Evolutionary conservation across 2,113 vertebrate genomes (phyloP).

Genomic region (Ceratotherium simum): DNA sequence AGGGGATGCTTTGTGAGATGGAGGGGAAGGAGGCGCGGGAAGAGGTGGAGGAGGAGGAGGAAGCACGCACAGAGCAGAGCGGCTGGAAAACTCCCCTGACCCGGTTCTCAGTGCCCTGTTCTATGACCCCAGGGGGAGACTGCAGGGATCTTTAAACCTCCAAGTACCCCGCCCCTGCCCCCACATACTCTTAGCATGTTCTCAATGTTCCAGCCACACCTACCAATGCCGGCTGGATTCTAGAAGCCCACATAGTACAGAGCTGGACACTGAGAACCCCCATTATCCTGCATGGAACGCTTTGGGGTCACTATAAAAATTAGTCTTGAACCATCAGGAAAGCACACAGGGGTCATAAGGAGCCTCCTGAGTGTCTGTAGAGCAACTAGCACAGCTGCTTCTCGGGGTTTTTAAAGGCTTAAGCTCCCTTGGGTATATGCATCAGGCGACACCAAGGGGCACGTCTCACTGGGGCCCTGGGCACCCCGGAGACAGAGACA

Average conservation of each 20-base stretch:
- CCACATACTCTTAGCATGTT: fast-evolving
- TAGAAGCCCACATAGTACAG: no score
- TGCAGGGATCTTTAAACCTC: neutral
- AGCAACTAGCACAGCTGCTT: neutral
- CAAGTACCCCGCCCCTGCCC: neutral
- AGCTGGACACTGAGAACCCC: neutral
- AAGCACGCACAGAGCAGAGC: fast-evolving
- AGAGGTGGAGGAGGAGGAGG: neutral
- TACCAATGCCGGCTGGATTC: neutral
- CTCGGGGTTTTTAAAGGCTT: neutral
- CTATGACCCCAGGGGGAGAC: neutral
- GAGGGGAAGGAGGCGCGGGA: neutral
- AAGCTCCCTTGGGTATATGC: neutral
- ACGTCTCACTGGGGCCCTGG: fast-evolving
- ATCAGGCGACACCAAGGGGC: fast-evolving
- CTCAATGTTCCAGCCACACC: neutral
- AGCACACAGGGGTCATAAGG: neutral
- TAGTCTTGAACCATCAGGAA: neutral
- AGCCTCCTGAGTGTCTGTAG: fast-evolving
- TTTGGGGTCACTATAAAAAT: neutral
- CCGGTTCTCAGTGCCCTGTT: neutral
- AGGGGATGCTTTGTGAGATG: neutral
- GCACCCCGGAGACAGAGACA: no score
- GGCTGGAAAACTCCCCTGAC: neutral
- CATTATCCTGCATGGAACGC: neutral